Evolutionary conservation across 2,888 invertebrate genomes (phyloP).

Genomic region (Pemphredon lugubris): DNA sequence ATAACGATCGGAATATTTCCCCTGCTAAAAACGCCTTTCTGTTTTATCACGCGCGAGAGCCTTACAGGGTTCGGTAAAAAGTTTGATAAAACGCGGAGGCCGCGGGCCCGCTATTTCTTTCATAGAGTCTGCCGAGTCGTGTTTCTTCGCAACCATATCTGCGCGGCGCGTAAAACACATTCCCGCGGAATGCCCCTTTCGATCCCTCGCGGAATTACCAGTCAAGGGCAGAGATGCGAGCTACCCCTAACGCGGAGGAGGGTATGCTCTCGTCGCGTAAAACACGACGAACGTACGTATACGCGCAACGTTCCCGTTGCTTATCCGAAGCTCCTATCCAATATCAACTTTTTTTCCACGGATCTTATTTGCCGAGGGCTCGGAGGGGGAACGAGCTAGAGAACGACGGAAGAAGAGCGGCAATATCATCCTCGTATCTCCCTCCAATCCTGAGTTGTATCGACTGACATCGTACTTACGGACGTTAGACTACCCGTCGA

Average conservation of each 20-base stretch:
- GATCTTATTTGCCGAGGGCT: constrained; percentile 51
- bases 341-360: constrained; percentile 44
- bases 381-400: constrained; percentile 12
- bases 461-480: constrained; percentile 47
- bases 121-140: too few relatives aligned
- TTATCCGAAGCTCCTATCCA: constrained; percentile 45
- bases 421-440: constrained; percentile 51
- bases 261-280: constrained; percentile 10
- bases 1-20: too few relatives aligned
- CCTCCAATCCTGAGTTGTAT: constrained; percentile 55
- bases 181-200: neutral
- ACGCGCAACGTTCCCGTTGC: constrained; percentile 14
- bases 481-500: constrained; percentile 20
- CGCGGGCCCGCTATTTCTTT: too few relatives aligned
- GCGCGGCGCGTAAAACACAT: neutral
- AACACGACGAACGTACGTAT: constrained; percentile 12
- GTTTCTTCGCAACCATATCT: neutral
- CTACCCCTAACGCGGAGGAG: constrained; percentile 7
- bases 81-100: too few relatives aligned
- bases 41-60: too few relatives aligned
- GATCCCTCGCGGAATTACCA: neutral
- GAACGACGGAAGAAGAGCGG: constrained; percentile 28
- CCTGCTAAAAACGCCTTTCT: too few relatives aligned
- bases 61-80: too few relatives aligned
- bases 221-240: constrained; percentile 8